These are phyloP conservation scores for Notodonta ziczac DNA, from an alignment of 2,888 invertebrate genomes.

Conservation along the genomic window DNA sequence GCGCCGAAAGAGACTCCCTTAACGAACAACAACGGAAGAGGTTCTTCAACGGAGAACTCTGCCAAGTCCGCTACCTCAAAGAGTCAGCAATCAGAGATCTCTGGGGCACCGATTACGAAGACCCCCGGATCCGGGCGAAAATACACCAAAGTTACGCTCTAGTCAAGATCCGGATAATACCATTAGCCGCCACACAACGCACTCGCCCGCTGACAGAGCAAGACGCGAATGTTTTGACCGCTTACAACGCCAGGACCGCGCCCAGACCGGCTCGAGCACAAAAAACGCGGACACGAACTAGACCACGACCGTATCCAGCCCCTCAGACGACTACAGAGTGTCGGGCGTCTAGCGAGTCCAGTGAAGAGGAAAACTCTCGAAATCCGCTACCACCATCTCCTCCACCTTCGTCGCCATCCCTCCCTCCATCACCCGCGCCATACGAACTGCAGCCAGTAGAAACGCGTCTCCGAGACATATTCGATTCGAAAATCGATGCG, in stretches of 20 bases:
- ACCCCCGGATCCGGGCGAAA: constrained; percentile 76
- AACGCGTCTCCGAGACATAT: constrained; percentile 75
- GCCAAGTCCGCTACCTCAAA: constrained; percentile 79
- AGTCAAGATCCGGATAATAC: constrained; percentile 81
- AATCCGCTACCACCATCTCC: constrained; percentile 74
- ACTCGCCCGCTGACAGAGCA: constrained; percentile 78
- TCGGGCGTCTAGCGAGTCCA: constrained; percentile 76
- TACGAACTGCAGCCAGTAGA: constrained; percentile 78
- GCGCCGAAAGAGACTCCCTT: constrained; percentile 76
- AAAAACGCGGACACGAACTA: constrained; percentile 62
- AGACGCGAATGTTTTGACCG: constrained; percentile 80
- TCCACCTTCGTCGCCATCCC: constrained; percentile 75
- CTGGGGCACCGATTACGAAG: constrained; percentile 80
- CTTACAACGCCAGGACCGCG: constrained; percentile 80
- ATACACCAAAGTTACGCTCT: constrained; percentile 80
- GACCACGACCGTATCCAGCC: constrained; percentile 70
- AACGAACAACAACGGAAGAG: constrained; percentile 81
- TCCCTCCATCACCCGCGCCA: constrained; percentile 75
- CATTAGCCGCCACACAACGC: constrained; percentile 75
- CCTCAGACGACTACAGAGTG: constrained; percentile 64
- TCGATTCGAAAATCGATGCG: constrained; percentile 81
- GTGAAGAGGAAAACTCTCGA: constrained; percentile 77
- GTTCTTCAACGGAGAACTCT: constrained; percentile 82
- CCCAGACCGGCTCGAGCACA: constrained; percentile 73
- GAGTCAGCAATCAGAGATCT: constrained; percentile 81